Percentiles rank a stretch among this genome's conserved stretches.
phyloP scores from a whole-genome alignment of 2,888 invertebrate genomes.

The Drosophila merina region DNA sequence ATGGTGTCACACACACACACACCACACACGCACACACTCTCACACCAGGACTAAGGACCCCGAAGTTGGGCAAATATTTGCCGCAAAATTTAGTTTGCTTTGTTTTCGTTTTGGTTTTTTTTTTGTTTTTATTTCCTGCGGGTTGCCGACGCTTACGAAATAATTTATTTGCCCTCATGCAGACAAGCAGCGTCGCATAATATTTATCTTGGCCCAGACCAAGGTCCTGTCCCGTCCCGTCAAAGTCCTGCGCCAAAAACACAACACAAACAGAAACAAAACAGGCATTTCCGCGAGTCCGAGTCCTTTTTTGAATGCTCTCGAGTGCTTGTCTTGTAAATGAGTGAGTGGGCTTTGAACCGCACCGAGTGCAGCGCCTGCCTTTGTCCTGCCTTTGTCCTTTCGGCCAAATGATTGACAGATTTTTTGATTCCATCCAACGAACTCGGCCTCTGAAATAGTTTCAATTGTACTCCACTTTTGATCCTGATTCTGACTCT shows the following conservation, averaged over 20 bases:
- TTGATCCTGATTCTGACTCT: background rate
- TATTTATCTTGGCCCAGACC: conserved; percentile 32
- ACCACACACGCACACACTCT: conserved; percentile 14
- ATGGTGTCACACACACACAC: conserved; percentile 52
- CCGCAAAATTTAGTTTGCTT: conserved; percentile 53
- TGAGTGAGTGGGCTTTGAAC: background rate
- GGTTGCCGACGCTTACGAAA: conserved; percentile 34
- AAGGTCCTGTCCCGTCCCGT: conserved; percentile 3
- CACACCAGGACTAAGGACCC: conserved; percentile 9
- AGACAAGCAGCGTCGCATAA: conserved; percentile 46
- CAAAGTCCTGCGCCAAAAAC: conserved; percentile 26
- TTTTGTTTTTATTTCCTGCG: conserved; percentile 6
- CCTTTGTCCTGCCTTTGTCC: conserved; percentile 2
- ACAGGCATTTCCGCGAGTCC: background rate
- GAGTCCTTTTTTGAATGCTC: conserved; percentile 7
- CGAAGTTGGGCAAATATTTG: conserved; percentile 25
- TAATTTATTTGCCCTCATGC: conserved; percentile 48
- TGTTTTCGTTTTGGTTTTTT: conserved; percentile 26
- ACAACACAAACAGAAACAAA: conserved; percentile 7
- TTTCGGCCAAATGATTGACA: conserved; percentile 10
- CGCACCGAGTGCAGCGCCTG: background rate
- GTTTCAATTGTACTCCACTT: background rate
- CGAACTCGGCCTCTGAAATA: background rate
- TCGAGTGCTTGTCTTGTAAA: conserved; percentile 15
- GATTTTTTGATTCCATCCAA: background rate